Evolutionary conservation across 2,797 vertebrate genomes (phyloP), one percentile per base, ranked within the genome.

Genomic region (Gastrophryne carolinensis): DNA sequence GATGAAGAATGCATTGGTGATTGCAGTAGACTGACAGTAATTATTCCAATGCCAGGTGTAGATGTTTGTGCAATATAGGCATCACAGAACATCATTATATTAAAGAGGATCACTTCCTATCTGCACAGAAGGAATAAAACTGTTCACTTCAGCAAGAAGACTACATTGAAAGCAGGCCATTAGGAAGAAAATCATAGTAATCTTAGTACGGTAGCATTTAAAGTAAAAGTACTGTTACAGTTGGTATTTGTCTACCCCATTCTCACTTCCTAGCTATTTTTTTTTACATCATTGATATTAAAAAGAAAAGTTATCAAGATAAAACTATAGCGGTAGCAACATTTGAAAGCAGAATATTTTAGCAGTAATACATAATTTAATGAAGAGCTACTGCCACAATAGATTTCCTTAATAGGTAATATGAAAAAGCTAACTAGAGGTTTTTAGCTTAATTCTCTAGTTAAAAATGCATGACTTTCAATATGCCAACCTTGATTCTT

Each of bases 41-140:
- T 78, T 44, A 71, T 69, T 70, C 15, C 52, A 62, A 34, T 64
- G 53, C 27, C 23, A 65, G 50, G 50, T 71, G 52, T 77, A 57
- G 27, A 71, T 57, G 4, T 12, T 54, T 27, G 49, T 11, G 26
- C 39, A 54, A 58, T n/a, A 58, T 49, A 12, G 13, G 30, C 5
- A 68, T 60, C 32, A 27, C 12, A 63, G 19, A 34, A 44, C 61
- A 64, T 23, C 52, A 53, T 73, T 52, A 27, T 15, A 37, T 3
- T 35, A 27, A 61, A 64, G 56, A 35, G 32, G 23, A 37, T 39
- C 30, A 53, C 39, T 52, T 17, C 11, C 37, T 21, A 10, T 52
- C 44, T 53, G n/a, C 1, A 17, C 3, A 19, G n/a, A 44, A 44
- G n/a, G n/a, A n/a, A 44, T 44, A 44, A 44, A n/a, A n/a, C n/a